phyloP scores from a whole-genome alignment of 2,113 vertebrate species.

The Pica pica region DNA sequence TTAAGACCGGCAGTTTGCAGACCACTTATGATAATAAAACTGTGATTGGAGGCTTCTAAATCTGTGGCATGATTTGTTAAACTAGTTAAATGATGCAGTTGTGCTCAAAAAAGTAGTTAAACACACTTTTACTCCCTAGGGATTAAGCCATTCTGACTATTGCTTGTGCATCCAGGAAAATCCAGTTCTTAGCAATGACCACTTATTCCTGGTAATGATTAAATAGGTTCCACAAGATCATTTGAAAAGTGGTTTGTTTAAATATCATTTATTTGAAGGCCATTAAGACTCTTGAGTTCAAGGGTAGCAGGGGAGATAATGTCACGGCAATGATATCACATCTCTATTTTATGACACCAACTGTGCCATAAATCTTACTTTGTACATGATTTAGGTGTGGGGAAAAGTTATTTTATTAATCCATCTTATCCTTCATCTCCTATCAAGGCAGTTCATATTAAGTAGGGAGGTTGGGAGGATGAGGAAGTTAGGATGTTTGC shows the following conservation, averaged over 20 bases:
- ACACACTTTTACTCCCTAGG: background rate
- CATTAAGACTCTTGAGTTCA: conserved; percentile 65
- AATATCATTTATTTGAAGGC: conserved; percentile 67
- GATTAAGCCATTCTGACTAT: background rate
- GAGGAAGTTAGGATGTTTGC: background rate
- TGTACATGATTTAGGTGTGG: conserved; percentile 53
- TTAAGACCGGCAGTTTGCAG: background rate
- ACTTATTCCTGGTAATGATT: conserved; percentile 63
- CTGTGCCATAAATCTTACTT: conserved; percentile 47
- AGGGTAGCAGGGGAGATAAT: conserved; percentile 62
- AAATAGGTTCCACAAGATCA: conserved; percentile 58
- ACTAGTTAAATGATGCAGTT: background rate
- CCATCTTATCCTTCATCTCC: conserved; percentile 61
- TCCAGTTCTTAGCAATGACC: conserved; percentile 23
- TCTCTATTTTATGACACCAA: conserved; percentile 63
- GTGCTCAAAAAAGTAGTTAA: background rate
- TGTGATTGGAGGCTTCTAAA: background rate
- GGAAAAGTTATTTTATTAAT: conserved; percentile 59
- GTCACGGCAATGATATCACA: conserved; percentile 38
- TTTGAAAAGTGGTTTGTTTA: conserved; percentile 68
- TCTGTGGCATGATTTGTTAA: background rate
- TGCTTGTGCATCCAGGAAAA: conserved; percentile 26
- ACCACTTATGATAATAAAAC: background rate
- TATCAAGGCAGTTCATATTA: background rate
- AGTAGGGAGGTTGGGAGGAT: background rate